Percentiles rank a stretch among this genome's conserved stretches.
Evolutionary conservation across 2,888 invertebrate species (phyloP).

Genomic region (Ophion slaviceki): DNA sequence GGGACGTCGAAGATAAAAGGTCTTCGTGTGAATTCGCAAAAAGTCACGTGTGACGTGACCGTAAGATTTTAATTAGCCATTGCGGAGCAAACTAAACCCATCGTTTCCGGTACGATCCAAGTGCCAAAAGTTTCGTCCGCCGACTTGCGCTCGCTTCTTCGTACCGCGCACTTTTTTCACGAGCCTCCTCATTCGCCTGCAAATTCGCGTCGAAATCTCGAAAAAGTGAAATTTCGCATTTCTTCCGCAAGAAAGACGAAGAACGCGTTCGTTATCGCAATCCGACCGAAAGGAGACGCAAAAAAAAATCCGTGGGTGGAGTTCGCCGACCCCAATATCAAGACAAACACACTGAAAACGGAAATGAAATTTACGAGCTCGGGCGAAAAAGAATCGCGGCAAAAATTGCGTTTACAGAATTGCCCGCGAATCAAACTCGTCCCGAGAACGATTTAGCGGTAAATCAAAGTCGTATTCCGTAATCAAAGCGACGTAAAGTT

Average conservation of each 20-base stretch:
- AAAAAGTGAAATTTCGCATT: slow-evolving; percentile 11
- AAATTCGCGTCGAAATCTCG: not conserved
- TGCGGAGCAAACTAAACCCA: not conserved
- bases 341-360: slow-evolving; percentile 16
- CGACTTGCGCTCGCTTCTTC: no score
- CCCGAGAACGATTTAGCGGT: no score
- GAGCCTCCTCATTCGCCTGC: not conserved
- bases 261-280: not conserved
- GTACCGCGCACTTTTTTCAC: not conserved
- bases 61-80: slow-evolving; percentile 28
- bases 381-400: slow-evolving; percentile 1
- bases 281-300: not conserved
- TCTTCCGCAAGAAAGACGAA: not conserved
- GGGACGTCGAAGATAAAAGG: slow-evolving; percentile 38
- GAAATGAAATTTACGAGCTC: slow-evolving; percentile 24
- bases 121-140: slow-evolving; percentile 16
- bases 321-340: slow-evolving; percentile 36
- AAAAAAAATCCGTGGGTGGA: slow-evolving; percentile 12
- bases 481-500: no score
- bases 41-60: slow-evolving; percentile 14
- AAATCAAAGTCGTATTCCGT: no score
- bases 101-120: slow-evolving; percentile 26
- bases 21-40: slow-evolving; percentile 1
- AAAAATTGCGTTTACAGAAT: slow-evolving; percentile 11
- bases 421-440: slow-evolving; percentile 6